Conservation (phyloP, 2,113 vertebrate species). For the Opisthocomus hoazin region DNA sequence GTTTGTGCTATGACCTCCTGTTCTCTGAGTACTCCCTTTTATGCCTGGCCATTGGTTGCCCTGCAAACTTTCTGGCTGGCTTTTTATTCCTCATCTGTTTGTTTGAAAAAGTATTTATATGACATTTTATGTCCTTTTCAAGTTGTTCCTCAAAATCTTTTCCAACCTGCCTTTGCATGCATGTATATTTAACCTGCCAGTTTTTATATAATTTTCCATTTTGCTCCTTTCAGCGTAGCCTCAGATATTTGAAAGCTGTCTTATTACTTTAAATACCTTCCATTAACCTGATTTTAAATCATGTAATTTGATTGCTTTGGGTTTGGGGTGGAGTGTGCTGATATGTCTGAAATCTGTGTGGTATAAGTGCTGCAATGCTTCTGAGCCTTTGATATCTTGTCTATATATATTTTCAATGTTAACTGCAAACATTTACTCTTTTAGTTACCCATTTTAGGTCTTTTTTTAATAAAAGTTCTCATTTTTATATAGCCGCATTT, state of each 20-base stretch:
- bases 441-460: neutral
- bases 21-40: neutral
- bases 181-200: neutral
- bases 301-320: neutral
- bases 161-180: neutral
- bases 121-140: neutral
- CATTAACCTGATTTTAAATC: neutral
- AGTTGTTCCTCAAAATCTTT: neutral
- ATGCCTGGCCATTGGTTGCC: neutral
- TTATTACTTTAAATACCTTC: neutral
- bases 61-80: neutral
- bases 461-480: neutral
- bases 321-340: neutral
- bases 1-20: neutral
- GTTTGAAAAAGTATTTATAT: neutral
- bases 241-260: neutral
- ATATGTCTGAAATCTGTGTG: neutral
- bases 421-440: neutral
- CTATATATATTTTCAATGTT: neutral
- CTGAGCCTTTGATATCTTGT: neutral
- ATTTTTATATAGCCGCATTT: neutral
- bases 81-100: neutral
- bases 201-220: neutral
- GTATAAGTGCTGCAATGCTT: neutral
- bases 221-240: neutral